These are phyloP conservation scores for Diadegma fenestrale DNA, from an alignment of 2,888 invertebrate species.

Conservation along the genomic window DNA sequence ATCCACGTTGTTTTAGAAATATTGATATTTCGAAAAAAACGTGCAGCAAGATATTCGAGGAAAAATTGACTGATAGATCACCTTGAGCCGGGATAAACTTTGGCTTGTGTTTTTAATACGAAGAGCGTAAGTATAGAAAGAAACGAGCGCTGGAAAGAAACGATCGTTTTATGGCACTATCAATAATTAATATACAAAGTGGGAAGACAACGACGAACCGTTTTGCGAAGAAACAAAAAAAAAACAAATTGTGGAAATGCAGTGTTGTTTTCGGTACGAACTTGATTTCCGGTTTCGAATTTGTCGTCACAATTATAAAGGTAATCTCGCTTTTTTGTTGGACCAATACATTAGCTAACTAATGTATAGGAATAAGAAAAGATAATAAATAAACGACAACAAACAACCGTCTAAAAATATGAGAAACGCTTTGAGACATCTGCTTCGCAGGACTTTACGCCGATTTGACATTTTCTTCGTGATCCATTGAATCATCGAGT, in stretches of 20 bases:
- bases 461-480: constrained; percentile 64
- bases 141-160: constrained; percentile 15
- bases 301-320: not conserved
- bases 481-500: constrained; percentile 83
- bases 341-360: constrained; percentile 35
- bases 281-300: not conserved
- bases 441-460: constrained; percentile 64
- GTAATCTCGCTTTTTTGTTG: not conserved
- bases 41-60: too few species aligned
- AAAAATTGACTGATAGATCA: too few species aligned
- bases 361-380: constrained; percentile 69
- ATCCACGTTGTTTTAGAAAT: too few species aligned
- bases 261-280: not conserved
- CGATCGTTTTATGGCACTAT: constrained; percentile 53
- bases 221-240: not conserved
- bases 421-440: constrained; percentile 69
- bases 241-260: not conserved
- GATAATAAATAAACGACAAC: constrained; percentile 71
- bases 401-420: constrained; percentile 73
- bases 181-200: constrained; percentile 12
- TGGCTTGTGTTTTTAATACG: constrained; percentile 29
- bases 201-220: constrained; percentile 47
- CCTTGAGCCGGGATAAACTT: constrained; percentile 32
- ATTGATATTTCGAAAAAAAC: too few species aligned
- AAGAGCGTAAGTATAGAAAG: constrained; percentile 8